Evolutionary conservation across 2,797 vertebrate species (phyloP), one percentile per base, ranked within the genome.

Genomic region (Labroides dimidiatus): DNA sequence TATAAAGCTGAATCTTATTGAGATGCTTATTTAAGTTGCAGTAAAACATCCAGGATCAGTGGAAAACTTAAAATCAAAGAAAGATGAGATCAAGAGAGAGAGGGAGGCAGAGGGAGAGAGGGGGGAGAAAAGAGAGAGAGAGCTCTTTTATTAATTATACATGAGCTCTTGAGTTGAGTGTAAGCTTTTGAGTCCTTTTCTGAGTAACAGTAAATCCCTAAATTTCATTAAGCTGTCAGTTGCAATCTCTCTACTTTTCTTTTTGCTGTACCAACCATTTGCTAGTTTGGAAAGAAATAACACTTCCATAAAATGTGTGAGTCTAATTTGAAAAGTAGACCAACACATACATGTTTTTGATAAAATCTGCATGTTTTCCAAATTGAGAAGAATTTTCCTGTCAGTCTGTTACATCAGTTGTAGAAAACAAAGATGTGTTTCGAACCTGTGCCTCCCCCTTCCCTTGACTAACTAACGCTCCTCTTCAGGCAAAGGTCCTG

Each of bases 401-500:
- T 6, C 9, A 49, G 3, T 54, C 20, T 33, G 0, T 42, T 47
- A 10, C 21, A 27, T 43, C 9, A 4, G 4, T 15, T 23, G 27
- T 27, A 69, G n/a, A 68, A 70, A 80, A 56, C 75, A 88, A 63
- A 86, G 59, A 78, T 84, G 78, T 85, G 71, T 80, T 86, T 88
- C 85, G 37, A 77, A 60, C 17, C 41, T 61, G 48, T 82, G 20
- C 45, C 20, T 64, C 75, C 80, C 72, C 69, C 55, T 2, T 58
- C 84, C 86, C 77, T 81, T 70, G 15, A 93, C 88, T 94, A 91
- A 92, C 86, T 59, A 67, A 80, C 77, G 82, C 42, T 92, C 87
- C 83, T 94, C 91, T 90, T 84, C 93, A 99, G 98, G 98, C 94
- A 99, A 99, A 87, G 97, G 98, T 71, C 98, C 98, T 27, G 97